A percentile compares a stretch with the other conserved stretches of the same genome.
phyloP scores from a whole-genome alignment of 2,113 vertebrate genomes.

The Tilapia sparmanii region DNA sequence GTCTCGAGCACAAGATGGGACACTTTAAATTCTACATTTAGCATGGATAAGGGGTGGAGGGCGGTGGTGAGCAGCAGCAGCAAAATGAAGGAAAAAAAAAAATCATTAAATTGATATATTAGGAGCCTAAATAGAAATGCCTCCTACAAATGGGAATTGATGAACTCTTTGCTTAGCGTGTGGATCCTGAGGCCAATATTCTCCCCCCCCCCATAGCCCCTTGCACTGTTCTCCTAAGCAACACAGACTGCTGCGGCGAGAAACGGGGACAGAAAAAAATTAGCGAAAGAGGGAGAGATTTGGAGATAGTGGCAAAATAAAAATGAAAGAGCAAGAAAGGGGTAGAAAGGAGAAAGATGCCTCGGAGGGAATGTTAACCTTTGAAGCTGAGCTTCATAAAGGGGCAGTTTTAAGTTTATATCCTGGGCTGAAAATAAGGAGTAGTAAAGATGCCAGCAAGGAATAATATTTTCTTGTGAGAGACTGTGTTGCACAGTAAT shows the following conservation, averaged over 20 bases:
- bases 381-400: constrained; percentile 47
- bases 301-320: constrained; percentile 14
- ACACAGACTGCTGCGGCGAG: constrained; percentile 50
- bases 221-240: constrained; percentile 36
- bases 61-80: constrained; percentile 4
- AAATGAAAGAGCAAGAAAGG: neutral
- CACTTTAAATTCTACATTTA: constrained; percentile 58
- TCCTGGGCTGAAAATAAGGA: constrained; percentile 24
- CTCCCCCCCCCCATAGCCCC: neutral
- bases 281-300: neutral
- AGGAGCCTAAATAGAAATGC: constrained; percentile 74
- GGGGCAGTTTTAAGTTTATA: constrained; percentile 33
- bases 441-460: constrained; percentile 1
- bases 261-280: constrained; percentile 27
- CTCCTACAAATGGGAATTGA: constrained; percentile 74
- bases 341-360: constrained; percentile 31
- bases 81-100: constrained; percentile 5
- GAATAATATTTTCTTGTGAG: neutral
- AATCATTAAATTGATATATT: constrained; percentile 75
- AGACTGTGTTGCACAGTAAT: neutral
- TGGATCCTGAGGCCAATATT: constrained; percentile 54
- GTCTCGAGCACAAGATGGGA: constrained; percentile 23
- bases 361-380: constrained; percentile 66
- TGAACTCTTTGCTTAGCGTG: constrained; percentile 66
- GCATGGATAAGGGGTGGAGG: neutral